Base-by-base conservation (phyloP, 1,140 invertebrate species). In the Drosophila setifemur region DNA sequence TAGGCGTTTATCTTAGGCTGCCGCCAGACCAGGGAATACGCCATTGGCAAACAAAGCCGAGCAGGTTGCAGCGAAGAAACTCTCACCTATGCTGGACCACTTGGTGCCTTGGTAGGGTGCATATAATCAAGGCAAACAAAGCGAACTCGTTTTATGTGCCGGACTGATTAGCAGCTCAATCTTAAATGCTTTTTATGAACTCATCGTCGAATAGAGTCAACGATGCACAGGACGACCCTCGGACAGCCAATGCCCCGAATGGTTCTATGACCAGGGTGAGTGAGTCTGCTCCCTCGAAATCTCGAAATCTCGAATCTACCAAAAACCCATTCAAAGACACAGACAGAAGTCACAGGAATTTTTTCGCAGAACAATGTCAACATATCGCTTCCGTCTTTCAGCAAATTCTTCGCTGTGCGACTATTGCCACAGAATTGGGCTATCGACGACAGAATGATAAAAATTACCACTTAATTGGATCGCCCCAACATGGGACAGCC, bases 381-480 rank as follows among this genome's bases (percentile, higher is more conserved):
- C 70, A 64, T 75, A 86, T 85, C 79, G 81, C 81, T 85, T 85
- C 81, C 79, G 79, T 85, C 86, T 85, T 71, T 57, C 71, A 86
- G 55, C 47, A 79, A 67, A 78, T 75, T 75, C 79, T 61, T 47
- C 14, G 12, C 11, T 28, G 50, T 33, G 44, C 26, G 50, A 28
- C 49, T 45, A 25, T 52, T 18, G 35, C 19, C n/a, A 3, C 5
- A 11, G 50, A 50, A 49, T 45, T 68, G 54, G 52, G 21, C 60
- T 5, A 39, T 29, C 54, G 55, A 85, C 58, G 60, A 53, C 40
- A 54, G 58, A 70, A 66, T 73, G 71, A 68, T 81, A 76, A 86
- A 85, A 86, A 81, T 81, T 86, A 85, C 81, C 81, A 85, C 81
- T 85, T 86, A 85, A 85, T 85, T 85, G 81, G 72, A 47, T 70